phyloP scores from a whole-genome alignment of 2,888 invertebrate genomes.

The Lepas anatifera region DNA sequence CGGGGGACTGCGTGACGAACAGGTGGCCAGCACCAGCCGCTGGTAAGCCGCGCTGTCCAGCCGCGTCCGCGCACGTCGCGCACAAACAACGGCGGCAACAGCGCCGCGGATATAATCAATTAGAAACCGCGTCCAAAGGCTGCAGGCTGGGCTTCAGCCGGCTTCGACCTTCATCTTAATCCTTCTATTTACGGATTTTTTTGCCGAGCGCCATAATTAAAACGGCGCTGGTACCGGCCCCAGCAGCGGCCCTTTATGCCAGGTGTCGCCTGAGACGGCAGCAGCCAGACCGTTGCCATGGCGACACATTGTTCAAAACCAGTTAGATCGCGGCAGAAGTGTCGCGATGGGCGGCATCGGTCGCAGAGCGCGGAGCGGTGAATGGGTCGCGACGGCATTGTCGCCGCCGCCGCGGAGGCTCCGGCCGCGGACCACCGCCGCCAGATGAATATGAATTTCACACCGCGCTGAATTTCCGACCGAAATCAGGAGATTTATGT shows the following conservation, averaged over 20 bases:
- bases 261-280: background rate
- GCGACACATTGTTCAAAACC: background rate
- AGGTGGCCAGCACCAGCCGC: background rate
- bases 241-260: background rate
- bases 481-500: constrained; percentile 8
- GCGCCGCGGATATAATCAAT: constrained; percentile 1
- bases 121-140: too few relatives aligned
- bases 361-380: background rate
- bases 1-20: background rate
- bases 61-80: too few relatives aligned
- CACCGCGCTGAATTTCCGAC: constrained; percentile 9
- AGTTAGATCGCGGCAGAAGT: background rate
- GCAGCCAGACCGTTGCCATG: background rate
- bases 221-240: too few relatives aligned
- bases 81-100: background rate
- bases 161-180: background rate
- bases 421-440: background rate
- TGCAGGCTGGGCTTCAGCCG: background rate
- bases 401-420: background rate
- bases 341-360: background rate
- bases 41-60: background rate
- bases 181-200: constrained; percentile 8
- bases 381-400: background rate
- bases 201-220: background rate
- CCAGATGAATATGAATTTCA: constrained; percentile 11